Base-by-base conservation (phyloP, 2,888 invertebrate species). In the Pteria penguin region DNA sequence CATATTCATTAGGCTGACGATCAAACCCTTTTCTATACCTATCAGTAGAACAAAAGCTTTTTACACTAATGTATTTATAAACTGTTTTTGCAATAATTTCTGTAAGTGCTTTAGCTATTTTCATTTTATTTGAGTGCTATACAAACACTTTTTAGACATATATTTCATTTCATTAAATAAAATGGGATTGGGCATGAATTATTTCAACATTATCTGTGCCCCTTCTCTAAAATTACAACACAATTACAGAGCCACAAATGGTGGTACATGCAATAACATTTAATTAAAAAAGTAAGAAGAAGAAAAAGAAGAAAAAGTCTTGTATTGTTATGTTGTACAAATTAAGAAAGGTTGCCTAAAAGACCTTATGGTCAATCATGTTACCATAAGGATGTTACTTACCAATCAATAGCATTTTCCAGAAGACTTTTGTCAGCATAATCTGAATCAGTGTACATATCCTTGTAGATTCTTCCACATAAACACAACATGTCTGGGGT, bases 1-100 rank as follows among this genome's bases (percentile, higher is more conserved):
- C 98, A 93, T 99, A 99, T 93, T 99, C 99, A 92, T 99, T 98
- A 0, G 98, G 99, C 91, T 99, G 98, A 62, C 98, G 96, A 93
- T 98, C 97, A 92, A 99, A 99, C 65, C 92, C 98, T 93, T 97
- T 97, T 86, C 98, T 94, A 92, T 98, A 98, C 92, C 92, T 93
- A 45, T 79, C 2, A 84, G 45, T 36, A 36, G 45, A 36, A 1
- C 45, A 45, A 18, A 45, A 45, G 18, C 45, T 14, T 45, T n/a
- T n/a, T n/a, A n/a, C n/a, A n/a, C n/a, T n/a, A n/a, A n/a, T n/a
- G n/a, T n/a, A n/a, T n/a, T n/a, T n/a, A n/a, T n/a, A n/a, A n/a
- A n/a, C n/a, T n/a, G n/a, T n/a, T n/a, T n/a, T n/a, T n/a, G n/a
- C n/a, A n/a, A n/a, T n/a, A n/a, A n/a, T n/a, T n/a, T n/a, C n/a